Evolutionary conservation across 2,113 vertebrate species (phyloP), one percentile per base, ranked within the genome.

Genomic region (Accipiter virgatus): DNA sequence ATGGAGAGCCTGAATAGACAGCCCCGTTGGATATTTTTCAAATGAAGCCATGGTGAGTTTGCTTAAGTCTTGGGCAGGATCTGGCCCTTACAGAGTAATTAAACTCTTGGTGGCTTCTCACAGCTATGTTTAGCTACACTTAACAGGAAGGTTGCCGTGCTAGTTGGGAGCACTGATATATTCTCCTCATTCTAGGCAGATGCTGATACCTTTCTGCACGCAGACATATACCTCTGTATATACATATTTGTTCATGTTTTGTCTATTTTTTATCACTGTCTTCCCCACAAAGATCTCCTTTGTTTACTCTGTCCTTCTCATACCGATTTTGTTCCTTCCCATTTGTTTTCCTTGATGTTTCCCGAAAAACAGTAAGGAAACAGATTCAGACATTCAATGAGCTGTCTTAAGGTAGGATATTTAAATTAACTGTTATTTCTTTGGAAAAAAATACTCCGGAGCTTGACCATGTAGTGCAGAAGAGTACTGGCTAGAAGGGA

Each of bases 381-480:
- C 21, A 9, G 48, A 81, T 34, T 74, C 20, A 72, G 12, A 7
- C n/a, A 13, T 50, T 32, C n/a, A 23, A 0, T 27, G 27, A 14
- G 25, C 31, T 83, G n/a, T 47, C 34, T 32, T 15, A 9, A 42
- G 21, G 25, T 17, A 16, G 11, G 38, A 55, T 27, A 6, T 25
- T 31, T 7, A 23, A 66, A 89, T 22, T 26, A 29, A 53, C 13
- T 78, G 23, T 0, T 2, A 25, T 21, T 68, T 59, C 20, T 59
- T 20, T 36, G 43, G 31, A 12, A 15, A 5, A 2, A 6, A 38
- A 25, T 7, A 36, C 34, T 68, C 52, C 58, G 34, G 43, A 45
- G 5, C 12, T 2, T 21, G 31, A 13, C 11, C 12, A 1, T 5
- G 22, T 58, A 14, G 22, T 5, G 3, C 6, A 36, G 42, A 19